Conservation (phyloP, 2,113 vertebrate species). For the Bothrops jararaca region DNA sequence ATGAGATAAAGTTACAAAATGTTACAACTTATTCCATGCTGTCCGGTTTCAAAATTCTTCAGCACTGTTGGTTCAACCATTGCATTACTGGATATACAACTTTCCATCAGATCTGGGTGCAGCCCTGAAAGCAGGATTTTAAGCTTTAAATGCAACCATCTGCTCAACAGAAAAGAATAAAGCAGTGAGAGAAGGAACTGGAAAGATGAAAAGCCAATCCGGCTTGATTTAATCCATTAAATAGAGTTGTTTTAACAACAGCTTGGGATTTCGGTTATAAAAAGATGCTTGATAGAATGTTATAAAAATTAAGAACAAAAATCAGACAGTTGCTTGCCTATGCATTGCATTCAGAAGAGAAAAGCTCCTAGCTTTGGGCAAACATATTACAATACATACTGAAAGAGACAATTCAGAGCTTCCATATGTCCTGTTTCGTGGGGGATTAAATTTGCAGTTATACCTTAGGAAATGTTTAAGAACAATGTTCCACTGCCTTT, state of each 20-base stretch:
- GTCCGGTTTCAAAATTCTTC: conserved; percentile 3
- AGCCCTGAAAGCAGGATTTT: not conserved
- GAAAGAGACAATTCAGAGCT: not conserved
- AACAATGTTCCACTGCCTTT: not conserved
- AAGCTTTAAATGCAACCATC: conserved; percentile 16
- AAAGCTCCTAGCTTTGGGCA: not conserved
- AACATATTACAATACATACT: not conserved
- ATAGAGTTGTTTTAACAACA: not conserved
- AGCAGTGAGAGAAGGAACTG: not conserved
- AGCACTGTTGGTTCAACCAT: not conserved
- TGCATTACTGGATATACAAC: not conserved
- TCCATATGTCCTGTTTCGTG: not conserved
- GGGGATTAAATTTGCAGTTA: not conserved
- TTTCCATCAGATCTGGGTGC: not conserved
- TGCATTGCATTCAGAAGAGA: not conserved
- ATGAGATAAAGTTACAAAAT: not conserved
- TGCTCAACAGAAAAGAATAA: not conserved
- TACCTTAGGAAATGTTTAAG: not conserved
- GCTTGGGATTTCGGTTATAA: not conserved
- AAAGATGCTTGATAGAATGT: not conserved
- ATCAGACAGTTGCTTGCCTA: not conserved
- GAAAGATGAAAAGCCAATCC: not conserved
- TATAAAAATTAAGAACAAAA: not conserved
- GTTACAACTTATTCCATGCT: not conserved
- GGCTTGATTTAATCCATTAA: conserved; percentile 17